Evolutionary conservation across 2,888 invertebrate species (phyloP), one percentile per base, ranked within the genome.

Genomic region (Apodemia duryi): DNA sequence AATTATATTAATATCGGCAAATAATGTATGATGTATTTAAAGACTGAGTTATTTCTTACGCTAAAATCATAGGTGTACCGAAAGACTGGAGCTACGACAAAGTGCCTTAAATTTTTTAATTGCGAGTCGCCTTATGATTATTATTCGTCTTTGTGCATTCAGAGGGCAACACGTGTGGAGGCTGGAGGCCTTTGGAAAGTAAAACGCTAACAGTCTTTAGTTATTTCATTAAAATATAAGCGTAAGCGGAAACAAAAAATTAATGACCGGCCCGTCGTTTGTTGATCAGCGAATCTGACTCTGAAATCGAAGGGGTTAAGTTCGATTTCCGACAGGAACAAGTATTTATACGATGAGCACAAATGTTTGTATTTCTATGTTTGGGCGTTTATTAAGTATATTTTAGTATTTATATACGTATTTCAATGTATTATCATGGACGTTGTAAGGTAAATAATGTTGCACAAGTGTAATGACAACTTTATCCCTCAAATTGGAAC

Each of bases 21-120:
- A 52, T 28, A 28, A 21, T 21, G 6, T 52, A 38, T 38, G 5
- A 38, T 38, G 6, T 38, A 38, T 38, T 38, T 54, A 54, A 32
- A 29, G 10, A 29, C 10, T 11, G 7, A 2, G 1, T 54, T 29
- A 29, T 54, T 75, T 72, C 74, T 78, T 78, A 79, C 76, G 78
- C 74, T 75, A 78, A 72, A 77, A 77, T 3, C 54, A 54, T 46
- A 78, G 77, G 77, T 21, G 21, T 72, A 71, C 73, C 74, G 74
- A 83, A 84, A 83, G 83, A 79, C 80, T 77, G 73, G 77, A 72
- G 74, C 76, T 72, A 79, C 75, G 74, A 85, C 86, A 90, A 89
- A 91, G 89, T 91, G 89, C 89, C 91, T 91, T 85, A 88, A 90
- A 85, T 88, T 87, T 89, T 91, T 91, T 91, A 91, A 91, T 91